Base-by-base conservation (phyloP, 2,888 invertebrate species). In the Plagiodera versicolora region DNA sequence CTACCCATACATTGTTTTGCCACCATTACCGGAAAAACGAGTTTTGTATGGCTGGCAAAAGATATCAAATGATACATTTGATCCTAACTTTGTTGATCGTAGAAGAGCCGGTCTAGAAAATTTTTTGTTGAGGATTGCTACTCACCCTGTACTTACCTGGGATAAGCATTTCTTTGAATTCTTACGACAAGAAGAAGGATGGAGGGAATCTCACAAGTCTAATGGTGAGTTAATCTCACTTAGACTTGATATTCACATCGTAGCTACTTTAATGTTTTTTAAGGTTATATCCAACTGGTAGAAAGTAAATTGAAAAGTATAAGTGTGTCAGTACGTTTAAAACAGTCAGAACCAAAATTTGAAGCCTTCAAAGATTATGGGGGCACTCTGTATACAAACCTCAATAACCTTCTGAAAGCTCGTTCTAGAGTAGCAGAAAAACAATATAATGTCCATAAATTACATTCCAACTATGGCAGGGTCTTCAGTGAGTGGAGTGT, bases 71-170 rank as follows among this genome's bases (percentile, higher is more conserved):
- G 92, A 93, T 75, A 90, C 90, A 11, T 90, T 91, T 69, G 92
- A 92, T 78, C 90, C 92, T 0, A 92, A 91, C 75, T 93, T 93
- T 77, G 87, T 93, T 30, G 92, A 93, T 77, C 83, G 92, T n/a
- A 83, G 93, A 63, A 82, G 92, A 65, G 90, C 90, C 2, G 91
- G 91, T 0, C 82, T 93, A 1, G 92, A 93, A 84, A 92, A 90
- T 77, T 92, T 91, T 70, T 78, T 93, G 19, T 79, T 91, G 48
- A 82, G 92, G 50, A 85, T 91, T 18, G 91, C 91, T 0, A 87
- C 89, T 0, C 92, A 92, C 78, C 88, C 89, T 0, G 78, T 86
- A 49, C 81, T 93, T 2, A 88, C 89, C 68, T 87, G 86, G 71
- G 91, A 93, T 73, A 86, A 86, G 68, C 88, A 91, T 75, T 91